A percentile compares a stretch with the other conserved stretches of the same genome.
These are phyloP conservation scores for Solea senegalensis DNA, from an alignment of 2,113 vertebrate species.

Conservation along the genomic window DNA sequence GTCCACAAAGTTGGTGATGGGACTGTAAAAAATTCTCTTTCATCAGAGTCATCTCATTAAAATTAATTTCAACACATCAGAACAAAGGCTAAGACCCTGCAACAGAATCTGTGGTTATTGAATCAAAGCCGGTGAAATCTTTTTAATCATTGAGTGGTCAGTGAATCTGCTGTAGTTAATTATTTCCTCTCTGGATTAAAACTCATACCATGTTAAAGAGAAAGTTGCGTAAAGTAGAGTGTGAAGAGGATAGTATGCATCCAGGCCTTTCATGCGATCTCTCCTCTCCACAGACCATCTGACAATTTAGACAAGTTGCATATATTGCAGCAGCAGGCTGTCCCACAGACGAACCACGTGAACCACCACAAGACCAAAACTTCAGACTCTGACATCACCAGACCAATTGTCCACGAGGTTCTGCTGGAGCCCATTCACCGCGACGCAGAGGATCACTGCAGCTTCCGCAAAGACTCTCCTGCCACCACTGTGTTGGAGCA, in stretches of 20 bases:
- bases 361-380: constrained; percentile 46
- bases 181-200: not conserved
- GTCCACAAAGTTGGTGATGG: not conserved
- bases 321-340: constrained; percentile 78
- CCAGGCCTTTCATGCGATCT: not conserved
- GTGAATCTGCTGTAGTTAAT: not conserved
- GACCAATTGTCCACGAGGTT: constrained; percentile 59
- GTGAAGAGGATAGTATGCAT: not conserved
- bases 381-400: constrained; percentile 1
- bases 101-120: not conserved
- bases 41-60: constrained; percentile 8
- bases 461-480: constrained; percentile 78
- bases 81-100: constrained; percentile 1
- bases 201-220: not conserved
- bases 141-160: constrained; percentile 11
- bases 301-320: constrained; percentile 47
- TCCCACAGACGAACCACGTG: constrained; percentile 87
- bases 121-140: constrained; percentile 11
- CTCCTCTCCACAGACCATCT: constrained; percentile 77
- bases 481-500: constrained; percentile 68
- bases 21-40: constrained; percentile 3
- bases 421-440: constrained; percentile 78
- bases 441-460: constrained; percentile 74
- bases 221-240: not conserved
- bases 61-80: constrained; percentile 11